Evolutionary conservation across 2,888 invertebrate species (phyloP).

Genomic region (Caenorhabditis becei): DNA sequence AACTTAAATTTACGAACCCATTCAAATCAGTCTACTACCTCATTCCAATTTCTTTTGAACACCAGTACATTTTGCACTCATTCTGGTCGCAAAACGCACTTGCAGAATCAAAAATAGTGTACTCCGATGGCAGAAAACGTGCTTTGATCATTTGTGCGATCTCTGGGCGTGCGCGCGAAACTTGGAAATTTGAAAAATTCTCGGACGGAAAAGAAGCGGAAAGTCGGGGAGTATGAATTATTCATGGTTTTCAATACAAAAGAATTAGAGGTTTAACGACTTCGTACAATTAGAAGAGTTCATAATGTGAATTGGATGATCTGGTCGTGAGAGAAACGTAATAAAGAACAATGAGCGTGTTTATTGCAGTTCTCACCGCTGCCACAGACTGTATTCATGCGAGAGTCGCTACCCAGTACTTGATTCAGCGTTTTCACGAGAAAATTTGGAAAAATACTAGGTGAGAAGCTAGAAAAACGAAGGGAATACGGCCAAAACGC

Average conservation of each 20-base stretch:
- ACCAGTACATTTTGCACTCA: background rate
- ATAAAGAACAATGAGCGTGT: background rate
- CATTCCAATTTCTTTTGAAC: background rate
- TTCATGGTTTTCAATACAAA: no score
- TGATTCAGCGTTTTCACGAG: background rate
- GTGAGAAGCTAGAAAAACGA: conserved; percentile 18
- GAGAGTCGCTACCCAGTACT: background rate
- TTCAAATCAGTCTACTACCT: no score
- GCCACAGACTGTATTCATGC: background rate
- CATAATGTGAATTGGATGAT: no score
- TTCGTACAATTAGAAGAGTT: no score
- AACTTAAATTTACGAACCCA: background rate
- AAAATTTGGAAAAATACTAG: conserved; percentile 6
- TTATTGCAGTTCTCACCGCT: background rate
- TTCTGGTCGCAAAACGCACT: background rate
- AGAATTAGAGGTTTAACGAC: no score
- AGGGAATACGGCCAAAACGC: conserved; percentile 21
- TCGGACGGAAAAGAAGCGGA: background rate
- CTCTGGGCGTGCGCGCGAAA: conserved; percentile 44
- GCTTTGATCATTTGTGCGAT: conserved; percentile 37
- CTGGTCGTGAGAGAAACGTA: no score
- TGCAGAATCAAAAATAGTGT: background rate
- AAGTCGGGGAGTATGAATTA: background rate
- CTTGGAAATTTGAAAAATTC: conserved; percentile 50
- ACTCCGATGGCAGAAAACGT: background rate